Percentiles rank a stretch among this genome's conserved stretches.
These are phyloP conservation scores for Hoplostethus atlanticus DNA, from an alignment of 2,797 vertebrate genomes.

Conservation along the genomic window DNA sequence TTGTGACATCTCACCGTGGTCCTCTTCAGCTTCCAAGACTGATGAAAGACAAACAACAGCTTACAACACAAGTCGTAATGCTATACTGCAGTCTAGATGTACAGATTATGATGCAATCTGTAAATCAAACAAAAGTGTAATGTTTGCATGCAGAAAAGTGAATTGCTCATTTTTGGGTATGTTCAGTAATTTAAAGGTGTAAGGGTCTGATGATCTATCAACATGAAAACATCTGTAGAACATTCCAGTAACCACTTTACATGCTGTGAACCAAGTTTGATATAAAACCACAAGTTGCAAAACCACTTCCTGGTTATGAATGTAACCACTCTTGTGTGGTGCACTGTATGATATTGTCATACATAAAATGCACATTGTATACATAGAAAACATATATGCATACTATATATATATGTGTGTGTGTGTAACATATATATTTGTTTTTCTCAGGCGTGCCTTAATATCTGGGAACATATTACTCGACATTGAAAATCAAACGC, in stretches of 20 bases:
- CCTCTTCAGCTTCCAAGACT: slow-evolving; percentile 73
- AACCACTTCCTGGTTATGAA: slow-evolving; percentile 87
- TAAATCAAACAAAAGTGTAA: not conserved
- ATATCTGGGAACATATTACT: not conserved
- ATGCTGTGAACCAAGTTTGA: slow-evolving; percentile 71
- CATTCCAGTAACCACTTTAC: slow-evolving; percentile 28
- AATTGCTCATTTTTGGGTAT: not conserved
- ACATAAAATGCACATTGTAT: slow-evolving; percentile 14
- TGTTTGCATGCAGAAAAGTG: not conserved
- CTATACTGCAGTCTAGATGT: no score
- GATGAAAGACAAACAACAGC: slow-evolving; percentile 17
- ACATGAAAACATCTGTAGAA: slow-evolving; percentile 45
- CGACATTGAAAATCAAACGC: slow-evolving; percentile 7
- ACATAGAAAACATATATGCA: no score
- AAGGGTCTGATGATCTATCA: slow-evolving; percentile 13
- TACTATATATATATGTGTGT: no score
- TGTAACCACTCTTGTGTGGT: slow-evolving; percentile 73
- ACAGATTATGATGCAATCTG: no score
- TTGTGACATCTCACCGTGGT: slow-evolving; percentile 65
- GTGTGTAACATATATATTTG: no score
- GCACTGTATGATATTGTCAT: slow-evolving; percentile 70
- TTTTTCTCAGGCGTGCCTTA: not conserved
- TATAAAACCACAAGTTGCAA: slow-evolving; percentile 87
- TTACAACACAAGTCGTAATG: no score
- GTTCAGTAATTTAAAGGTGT: not conserved